Evolutionary conservation across 2,888 invertebrate genomes (phyloP), one percentile per base, ranked within the genome.

Genomic region (Drosophila neonasuta): DNA sequence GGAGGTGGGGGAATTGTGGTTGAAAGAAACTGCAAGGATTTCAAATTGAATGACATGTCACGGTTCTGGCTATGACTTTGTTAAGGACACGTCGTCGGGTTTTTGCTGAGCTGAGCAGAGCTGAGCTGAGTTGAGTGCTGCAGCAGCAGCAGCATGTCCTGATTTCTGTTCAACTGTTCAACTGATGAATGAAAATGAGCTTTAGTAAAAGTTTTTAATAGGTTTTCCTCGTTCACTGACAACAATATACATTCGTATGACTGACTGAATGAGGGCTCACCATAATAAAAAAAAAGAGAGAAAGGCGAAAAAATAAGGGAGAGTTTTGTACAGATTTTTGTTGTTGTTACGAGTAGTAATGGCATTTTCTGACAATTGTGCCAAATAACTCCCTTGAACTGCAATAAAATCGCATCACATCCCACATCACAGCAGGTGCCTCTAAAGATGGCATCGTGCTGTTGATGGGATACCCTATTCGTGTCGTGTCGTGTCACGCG

Each of bases 31-130:
- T 72, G 74, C 77, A 72, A 79, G 65, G 52, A 68, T 69, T 68
- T 62, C 54, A 51, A 49, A 60, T 55, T 78, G 81, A 74, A 81
- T 65, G 85, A 60, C 74, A 79, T 75, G 79, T 84, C 87, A 86
- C 84, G 81, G 81, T 84, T 84, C 79, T 71, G 74, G 24, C 44
- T 63, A 32, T 77, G 78, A 79, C 71, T 71, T 61, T 77, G 84
- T 68, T 69, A 61, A 67, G 69, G 71, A 65, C 71, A 71, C 72
- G 56, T 71, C 72, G 63, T 54, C 41, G 39, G 42, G 8, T 34
- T 34, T 34, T 29, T 42, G 62, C 20, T 52, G 51, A 67, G 34
- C 60, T 45, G 51, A 63, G 60, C 10, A 59, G 61, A 6, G 24
- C 60, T 45, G 51, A 63, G 60, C 10, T 62, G 61, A 6, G 24